Evolutionary conservation across 2,113 vertebrate genomes (phyloP).

Genomic region (Paedocypris sp.): DNA sequence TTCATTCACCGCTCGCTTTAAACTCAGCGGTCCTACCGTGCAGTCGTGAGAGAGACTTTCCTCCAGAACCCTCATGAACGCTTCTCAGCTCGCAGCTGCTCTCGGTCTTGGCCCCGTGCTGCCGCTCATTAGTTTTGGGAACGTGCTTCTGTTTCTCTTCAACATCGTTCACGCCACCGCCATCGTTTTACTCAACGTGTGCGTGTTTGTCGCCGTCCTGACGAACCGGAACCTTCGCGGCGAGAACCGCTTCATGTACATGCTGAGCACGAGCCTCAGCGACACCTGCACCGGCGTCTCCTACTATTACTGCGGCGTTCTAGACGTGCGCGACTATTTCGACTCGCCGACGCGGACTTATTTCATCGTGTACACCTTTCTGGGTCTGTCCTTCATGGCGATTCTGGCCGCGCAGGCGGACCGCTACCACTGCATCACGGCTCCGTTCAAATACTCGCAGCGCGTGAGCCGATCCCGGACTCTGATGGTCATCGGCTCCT

Average conservation of each 20-base stretch:
- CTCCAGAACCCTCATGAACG: conserved; percentile 34
- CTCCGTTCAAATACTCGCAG: conserved; percentile 55
- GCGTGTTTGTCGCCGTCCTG: conserved; percentile 53
- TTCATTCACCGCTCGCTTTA: too few relatives aligned
- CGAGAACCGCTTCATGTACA: conserved; percentile 67
- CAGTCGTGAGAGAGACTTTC: too few relatives aligned
- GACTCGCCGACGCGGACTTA: conserved; percentile 51
- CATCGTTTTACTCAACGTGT: conserved; percentile 56
- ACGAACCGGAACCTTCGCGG: conserved; percentile 46
- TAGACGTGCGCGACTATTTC: not conserved
- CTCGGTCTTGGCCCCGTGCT: conserved; percentile 36
- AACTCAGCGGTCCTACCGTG: too few relatives aligned
- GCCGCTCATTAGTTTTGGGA: conserved; percentile 54
- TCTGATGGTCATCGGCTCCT: conserved; percentile 45
- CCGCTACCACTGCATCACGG: conserved; percentile 55
- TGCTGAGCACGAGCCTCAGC: conserved; percentile 65
- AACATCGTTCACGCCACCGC: conserved; percentile 43
- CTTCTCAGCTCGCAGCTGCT: conserved; percentile 39
- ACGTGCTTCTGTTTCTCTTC: conserved; percentile 57
- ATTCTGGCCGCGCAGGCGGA: conserved; percentile 64
- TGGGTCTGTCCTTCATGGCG: conserved; percentile 64
- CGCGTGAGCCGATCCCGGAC: conserved; percentile 54
- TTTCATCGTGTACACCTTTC: conserved; percentile 55
- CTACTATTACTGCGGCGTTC: not conserved
- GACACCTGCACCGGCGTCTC: conserved; percentile 61